phyloP scores from a whole-genome alignment of 2,888 invertebrate species.

The Lampropteryx suffumata region DNA sequence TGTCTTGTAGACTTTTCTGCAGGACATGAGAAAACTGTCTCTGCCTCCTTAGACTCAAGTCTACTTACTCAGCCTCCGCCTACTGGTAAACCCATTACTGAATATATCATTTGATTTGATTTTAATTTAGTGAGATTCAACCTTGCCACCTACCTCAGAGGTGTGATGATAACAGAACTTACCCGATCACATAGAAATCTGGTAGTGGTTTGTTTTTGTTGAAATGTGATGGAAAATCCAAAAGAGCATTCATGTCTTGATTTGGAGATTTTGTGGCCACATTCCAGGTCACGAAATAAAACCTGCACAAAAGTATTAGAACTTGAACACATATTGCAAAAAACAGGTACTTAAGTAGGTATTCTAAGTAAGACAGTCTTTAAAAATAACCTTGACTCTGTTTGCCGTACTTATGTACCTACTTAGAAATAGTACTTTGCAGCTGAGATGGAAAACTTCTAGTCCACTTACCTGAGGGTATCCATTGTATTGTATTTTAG shows the following conservation, averaged over 20 bases:
- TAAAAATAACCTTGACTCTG: constrained; percentile 52
- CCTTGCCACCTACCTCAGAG: too few relatives aligned
- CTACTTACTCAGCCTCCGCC: too few relatives aligned
- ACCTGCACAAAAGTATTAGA: constrained; percentile 71
- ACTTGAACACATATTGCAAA: neutral
- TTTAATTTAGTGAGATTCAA: too few relatives aligned
- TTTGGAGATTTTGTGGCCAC: constrained; percentile 91
- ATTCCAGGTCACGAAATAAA: constrained; percentile 95
- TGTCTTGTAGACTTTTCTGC: too few relatives aligned
- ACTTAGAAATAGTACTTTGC: constrained; percentile 3
- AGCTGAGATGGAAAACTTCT: too few relatives aligned
- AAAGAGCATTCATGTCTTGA: constrained; percentile 87
- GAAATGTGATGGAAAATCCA: constrained; percentile 85
- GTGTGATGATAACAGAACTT: constrained; percentile 44
- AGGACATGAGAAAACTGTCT: too few relatives aligned
- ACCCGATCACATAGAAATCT: constrained; percentile 94
- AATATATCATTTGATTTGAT: too few relatives aligned
- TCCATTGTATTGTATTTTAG: constrained; percentile 48
- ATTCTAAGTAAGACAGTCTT: constrained; percentile 6
- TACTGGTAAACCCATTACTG: too few relatives aligned
- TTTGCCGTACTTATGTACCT: constrained; percentile 32
- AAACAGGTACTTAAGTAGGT: neutral
- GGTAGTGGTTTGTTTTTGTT: constrained; percentile 86
- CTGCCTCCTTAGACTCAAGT: too few relatives aligned
- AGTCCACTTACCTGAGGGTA: constrained; percentile 58